phyloP scores from a whole-genome alignment of 2,797 vertebrate species.

The Coilia nasus region DNA sequence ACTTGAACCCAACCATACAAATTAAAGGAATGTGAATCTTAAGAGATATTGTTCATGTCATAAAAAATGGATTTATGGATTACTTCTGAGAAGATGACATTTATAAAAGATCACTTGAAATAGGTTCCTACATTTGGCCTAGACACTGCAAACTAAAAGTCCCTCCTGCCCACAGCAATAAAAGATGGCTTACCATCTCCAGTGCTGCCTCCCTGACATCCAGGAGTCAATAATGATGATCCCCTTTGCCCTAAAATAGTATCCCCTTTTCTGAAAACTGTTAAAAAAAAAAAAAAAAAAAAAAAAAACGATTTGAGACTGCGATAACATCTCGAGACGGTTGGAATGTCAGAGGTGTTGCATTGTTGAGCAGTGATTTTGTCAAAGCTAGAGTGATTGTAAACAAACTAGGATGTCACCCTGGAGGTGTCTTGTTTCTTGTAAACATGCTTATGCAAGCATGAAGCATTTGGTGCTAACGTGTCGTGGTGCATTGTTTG shows the following conservation, averaged over 20 bases:
- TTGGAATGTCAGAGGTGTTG: background rate
- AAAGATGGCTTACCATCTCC: background rate
- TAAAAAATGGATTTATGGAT: background rate
- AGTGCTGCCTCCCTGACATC: background rate
- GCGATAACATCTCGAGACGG: background rate
- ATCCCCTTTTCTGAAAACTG: background rate
- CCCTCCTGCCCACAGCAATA: background rate
- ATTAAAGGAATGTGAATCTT: background rate
- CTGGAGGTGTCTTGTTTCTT: background rate
- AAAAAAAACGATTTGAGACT: background rate
- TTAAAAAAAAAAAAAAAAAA: background rate
- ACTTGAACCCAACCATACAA: background rate
- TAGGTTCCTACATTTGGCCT: background rate
- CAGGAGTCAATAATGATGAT: background rate
- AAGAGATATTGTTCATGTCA: background rate
- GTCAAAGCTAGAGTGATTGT: background rate
- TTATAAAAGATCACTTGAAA: background rate
- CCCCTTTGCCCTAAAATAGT: background rate
- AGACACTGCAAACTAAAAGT: background rate
- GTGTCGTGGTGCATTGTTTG: background rate
- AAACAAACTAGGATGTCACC: background rate
- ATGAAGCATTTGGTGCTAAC: too few relatives aligned
- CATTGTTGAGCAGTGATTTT: background rate
- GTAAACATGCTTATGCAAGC: background rate
- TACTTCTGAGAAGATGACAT: background rate